phyloP scores from a whole-genome alignment of 2,797 vertebrate genomes.

The Dicrostonyx torquatus region DNA sequence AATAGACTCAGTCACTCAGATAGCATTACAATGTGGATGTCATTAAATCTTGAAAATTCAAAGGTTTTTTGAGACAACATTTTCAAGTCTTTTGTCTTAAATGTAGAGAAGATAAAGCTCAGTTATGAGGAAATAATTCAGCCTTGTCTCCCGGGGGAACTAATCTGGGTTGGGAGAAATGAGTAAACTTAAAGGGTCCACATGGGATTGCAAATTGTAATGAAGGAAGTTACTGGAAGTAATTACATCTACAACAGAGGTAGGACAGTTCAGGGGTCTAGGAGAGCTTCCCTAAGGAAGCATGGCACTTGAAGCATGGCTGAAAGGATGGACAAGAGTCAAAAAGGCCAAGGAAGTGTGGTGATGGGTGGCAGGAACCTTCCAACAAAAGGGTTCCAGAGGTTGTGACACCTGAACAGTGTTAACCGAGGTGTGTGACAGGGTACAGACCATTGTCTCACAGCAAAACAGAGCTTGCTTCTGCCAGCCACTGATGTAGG shows the following conservation, averaged over 20 bases:
- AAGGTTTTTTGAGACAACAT: neutral
- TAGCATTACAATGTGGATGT: neutral
- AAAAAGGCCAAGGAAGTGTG: neutral
- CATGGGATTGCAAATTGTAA: neutral
- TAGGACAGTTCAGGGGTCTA: neutral
- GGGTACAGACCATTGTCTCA: no score
- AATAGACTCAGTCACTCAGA: neutral
- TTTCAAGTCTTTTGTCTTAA: conserved; percentile 32
- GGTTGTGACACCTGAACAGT: neutral
- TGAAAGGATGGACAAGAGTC: neutral
- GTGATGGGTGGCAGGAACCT: neutral
- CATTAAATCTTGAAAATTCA: conserved; percentile 17
- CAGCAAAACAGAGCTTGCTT: neutral
- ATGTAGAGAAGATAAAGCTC: neutral
- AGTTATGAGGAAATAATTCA: conserved; percentile 10
- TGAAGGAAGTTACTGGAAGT: neutral
- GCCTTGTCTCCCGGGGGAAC: neutral
- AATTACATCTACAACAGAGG: neutral
- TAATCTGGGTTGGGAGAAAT: neutral
- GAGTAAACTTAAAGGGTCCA: neutral
- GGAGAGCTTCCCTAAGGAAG: neutral
- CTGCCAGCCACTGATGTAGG: neutral
- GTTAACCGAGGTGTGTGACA: no score
- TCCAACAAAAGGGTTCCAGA: neutral
- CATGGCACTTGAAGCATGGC: neutral